A percentile compares a stretch with the other conserved stretches of the same genome.
phyloP scores from a whole-genome alignment of 2,113 vertebrate species.

The Poeciliopsis turrubarensis region DNA sequence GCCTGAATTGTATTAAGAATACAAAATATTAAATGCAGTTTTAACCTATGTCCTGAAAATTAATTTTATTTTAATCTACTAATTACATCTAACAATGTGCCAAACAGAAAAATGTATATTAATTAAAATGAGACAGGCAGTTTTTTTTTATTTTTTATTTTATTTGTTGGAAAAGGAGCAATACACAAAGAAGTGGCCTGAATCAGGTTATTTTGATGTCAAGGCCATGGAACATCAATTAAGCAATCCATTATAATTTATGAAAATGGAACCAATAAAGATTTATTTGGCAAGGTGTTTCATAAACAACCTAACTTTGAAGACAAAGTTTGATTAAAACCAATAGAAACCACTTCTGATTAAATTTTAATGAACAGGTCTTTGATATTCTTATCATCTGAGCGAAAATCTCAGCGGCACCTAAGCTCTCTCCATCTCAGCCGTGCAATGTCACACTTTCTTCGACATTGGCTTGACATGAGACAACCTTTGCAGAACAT shows the following conservation, averaged over 20 bases:
- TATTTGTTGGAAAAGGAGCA: constrained; percentile 1
- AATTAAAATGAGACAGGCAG: background rate
- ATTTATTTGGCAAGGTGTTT: constrained; percentile 17
- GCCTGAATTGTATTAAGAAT: constrained; percentile 40
- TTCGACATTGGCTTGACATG: constrained; percentile 11
- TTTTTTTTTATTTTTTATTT: background rate
- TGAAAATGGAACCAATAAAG: constrained; percentile 1
- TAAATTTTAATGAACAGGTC: constrained; percentile 44
- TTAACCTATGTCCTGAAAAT: constrained; percentile 15
- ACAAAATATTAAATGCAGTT: constrained; percentile 22
- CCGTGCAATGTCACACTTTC: constrained; percentile 4
- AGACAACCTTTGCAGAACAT: constrained; percentile 29
- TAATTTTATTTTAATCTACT: constrained; percentile 10
- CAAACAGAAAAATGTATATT: background rate
- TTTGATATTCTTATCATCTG: constrained; percentile 57
- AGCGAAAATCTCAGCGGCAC: constrained; percentile 41
- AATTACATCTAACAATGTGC: constrained; percentile 11
- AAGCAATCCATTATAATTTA: background rate
- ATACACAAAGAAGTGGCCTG: constrained; percentile 5
- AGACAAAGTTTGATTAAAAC: constrained; percentile 47
- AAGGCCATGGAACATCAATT: constrained; percentile 1
- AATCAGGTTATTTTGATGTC: constrained; percentile 24
- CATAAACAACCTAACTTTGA: constrained; percentile 43
- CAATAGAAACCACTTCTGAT: constrained; percentile 38
- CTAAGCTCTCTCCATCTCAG: constrained; percentile 28